Conservation (phyloP, 2,113 vertebrate species). For the Ictalurus furcatus region DNA sequence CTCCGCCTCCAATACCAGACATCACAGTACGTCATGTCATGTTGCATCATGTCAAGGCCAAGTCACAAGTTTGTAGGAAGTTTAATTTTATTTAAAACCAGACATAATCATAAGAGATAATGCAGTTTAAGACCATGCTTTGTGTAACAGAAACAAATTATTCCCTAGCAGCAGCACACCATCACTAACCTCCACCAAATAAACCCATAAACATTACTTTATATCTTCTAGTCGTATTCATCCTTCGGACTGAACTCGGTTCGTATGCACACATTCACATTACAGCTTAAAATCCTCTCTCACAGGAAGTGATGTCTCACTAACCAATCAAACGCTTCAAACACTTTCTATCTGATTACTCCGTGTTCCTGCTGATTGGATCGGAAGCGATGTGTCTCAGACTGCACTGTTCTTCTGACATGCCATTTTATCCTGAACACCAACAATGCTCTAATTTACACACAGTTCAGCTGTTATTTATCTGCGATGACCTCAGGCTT, state of each 20-base stretch:
- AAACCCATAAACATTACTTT: background rate
- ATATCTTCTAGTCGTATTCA: background rate
- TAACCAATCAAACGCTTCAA: background rate
- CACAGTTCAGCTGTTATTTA: background rate
- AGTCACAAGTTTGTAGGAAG: background rate
- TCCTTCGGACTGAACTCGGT: background rate
- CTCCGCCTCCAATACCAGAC: background rate
- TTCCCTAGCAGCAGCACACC: background rate
- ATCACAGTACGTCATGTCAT: background rate
- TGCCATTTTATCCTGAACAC: background rate
- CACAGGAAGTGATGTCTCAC: background rate
- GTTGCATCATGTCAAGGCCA: no score
- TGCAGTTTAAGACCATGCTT: background rate
- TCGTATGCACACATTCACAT: background rate
- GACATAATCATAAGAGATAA: no score
- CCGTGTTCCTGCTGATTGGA: background rate
- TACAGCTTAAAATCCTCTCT: background rate
- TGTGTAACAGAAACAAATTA: background rate
- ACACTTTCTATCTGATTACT: background rate
- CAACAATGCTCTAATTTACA: background rate
- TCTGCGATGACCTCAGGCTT: background rate
- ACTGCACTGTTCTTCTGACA: background rate
- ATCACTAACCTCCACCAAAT: background rate
- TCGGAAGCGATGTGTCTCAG: background rate
- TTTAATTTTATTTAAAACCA: no score